Evolutionary conservation across 37 sponge, comb jelly and placozoan genomes (phyloP).

Genomic region (Theonella swinhoei): DNA sequence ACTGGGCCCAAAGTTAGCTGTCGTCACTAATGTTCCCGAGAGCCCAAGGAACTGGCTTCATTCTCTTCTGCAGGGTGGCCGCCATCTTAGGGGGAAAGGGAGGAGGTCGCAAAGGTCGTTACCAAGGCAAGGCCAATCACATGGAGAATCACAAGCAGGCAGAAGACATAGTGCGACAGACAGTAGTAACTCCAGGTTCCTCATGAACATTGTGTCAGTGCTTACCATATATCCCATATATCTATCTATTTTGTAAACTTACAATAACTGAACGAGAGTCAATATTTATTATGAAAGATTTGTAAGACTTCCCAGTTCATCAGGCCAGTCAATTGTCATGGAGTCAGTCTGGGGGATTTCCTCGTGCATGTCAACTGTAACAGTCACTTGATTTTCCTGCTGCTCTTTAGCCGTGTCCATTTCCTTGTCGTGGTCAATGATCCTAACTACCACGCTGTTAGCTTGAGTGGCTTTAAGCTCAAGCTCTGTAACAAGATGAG

Average conservation of each 20-base stretch:
- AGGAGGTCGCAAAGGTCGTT: conserved; percentile 91
- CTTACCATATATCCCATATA: no score
- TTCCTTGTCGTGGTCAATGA: neutral
- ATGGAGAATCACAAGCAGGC: conserved; percentile 60
- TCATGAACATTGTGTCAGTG: neutral
- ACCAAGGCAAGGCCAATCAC: conserved; percentile 87
- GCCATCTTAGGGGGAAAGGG: conserved; percentile 88
- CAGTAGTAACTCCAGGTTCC: neutral
- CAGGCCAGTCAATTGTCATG: neutral
- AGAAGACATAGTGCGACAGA: conserved; percentile 44
- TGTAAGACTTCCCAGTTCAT: no score
- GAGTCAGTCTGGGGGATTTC: neutral
- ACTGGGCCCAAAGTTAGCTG: conserved; percentile 85
- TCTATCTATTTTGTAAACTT: neutral
- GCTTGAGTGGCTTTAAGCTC: neutral
- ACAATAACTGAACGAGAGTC: no score
- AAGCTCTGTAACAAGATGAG: neutral
- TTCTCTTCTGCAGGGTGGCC: conserved; percentile 55
- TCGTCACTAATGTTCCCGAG: neutral
- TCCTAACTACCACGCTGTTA: neutral
- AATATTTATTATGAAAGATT: no score
- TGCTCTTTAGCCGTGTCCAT: neutral
- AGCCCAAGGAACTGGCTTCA: neutral
- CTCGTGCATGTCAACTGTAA: no score
- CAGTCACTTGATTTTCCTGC: no score